A percentile compares a stretch with the other conserved stretches of the same genome.
Conservation (phyloP, 2,113 vertebrate genomes). For the Dicrurus megarhynchus region DNA sequence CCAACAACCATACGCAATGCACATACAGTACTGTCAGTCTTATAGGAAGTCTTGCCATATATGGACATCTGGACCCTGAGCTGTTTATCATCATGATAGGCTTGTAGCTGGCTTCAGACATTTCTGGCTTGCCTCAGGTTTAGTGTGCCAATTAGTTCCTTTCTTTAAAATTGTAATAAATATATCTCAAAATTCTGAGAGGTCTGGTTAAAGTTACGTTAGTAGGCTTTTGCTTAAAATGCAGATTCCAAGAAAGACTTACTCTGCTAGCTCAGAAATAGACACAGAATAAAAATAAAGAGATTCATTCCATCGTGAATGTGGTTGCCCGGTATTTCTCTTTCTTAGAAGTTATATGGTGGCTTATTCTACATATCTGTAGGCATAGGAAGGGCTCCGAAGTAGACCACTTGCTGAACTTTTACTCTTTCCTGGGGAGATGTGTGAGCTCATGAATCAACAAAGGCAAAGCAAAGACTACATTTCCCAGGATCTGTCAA, state of each 20-base stretch:
- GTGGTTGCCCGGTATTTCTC: conserved; percentile 50
- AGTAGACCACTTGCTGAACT: not conserved
- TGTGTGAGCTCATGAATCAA: not conserved
- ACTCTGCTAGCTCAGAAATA: conserved; percentile 40
- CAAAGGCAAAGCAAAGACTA: not conserved
- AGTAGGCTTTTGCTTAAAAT: conserved; percentile 62
- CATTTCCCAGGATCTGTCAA: not conserved
- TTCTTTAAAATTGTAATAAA: conserved; percentile 63
- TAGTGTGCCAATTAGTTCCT: conserved; percentile 48
- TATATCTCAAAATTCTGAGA: conserved; percentile 53
- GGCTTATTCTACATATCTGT: conserved; percentile 22
- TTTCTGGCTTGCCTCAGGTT: conserved; percentile 55
- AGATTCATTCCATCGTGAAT: conserved; percentile 37
- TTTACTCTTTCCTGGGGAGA: not conserved
- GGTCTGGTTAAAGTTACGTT: conserved; percentile 36
- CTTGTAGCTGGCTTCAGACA: conserved; percentile 26
- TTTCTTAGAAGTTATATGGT: conserved; percentile 51
- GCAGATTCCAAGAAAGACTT: conserved; percentile 37
- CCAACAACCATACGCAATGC: conserved; percentile 87
- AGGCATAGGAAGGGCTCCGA: not conserved
- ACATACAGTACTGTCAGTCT: conserved; percentile 70
- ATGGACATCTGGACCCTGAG: conserved; percentile 80
- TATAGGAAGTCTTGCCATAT: conserved; percentile 90
- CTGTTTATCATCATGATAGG: conserved; percentile 56
- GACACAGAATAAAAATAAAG: conserved; percentile 42